Evolutionary conservation across 2,113 vertebrate genomes (phyloP).

Genomic region (Hystrix cristata): DNA sequence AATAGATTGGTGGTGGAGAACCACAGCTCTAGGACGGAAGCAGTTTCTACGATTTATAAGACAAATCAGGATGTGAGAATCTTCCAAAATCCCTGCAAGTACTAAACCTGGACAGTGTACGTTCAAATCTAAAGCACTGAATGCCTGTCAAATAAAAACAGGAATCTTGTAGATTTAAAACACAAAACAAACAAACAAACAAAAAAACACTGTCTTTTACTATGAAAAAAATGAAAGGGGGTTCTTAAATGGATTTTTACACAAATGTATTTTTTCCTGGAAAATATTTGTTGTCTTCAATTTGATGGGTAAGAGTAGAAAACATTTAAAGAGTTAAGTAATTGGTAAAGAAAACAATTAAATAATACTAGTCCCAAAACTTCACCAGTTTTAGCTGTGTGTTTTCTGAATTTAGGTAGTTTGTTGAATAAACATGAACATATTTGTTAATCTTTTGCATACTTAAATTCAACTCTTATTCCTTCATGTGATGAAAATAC

Average conservation of each 20-base stretch:
- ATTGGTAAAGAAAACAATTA: neutral
- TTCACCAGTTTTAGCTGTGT: neutral
- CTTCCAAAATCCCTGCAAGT: conserved; percentile 35
- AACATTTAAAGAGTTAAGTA: neutral
- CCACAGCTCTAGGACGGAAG: neutral
- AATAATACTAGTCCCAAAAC: neutral
- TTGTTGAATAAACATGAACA: neutral
- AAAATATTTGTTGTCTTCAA: neutral
- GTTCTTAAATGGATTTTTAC: neutral
- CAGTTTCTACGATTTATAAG: conserved; percentile 54
- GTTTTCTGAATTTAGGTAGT: conserved; percentile 6
- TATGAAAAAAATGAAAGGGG: neutral
- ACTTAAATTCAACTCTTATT: neutral
- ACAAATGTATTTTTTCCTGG: neutral
- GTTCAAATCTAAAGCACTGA: neutral
- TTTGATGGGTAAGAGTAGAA: neutral
- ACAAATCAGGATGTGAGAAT: conserved; percentile 30
- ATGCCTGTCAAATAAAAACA: neutral
- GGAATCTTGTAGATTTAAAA: neutral
- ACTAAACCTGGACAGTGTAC: neutral
- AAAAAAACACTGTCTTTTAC: neutral
- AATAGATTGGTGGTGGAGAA: neutral
- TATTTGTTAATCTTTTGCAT: neutral
- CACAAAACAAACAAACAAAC: neutral
- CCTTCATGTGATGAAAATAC: neutral